A percentile compares a stretch with the other conserved stretches of the same genome.
Evolutionary conservation across 53 echinoderm and acorn worm species (phyloP).

Genomic region (Temnopleurus reevesii): DNA sequence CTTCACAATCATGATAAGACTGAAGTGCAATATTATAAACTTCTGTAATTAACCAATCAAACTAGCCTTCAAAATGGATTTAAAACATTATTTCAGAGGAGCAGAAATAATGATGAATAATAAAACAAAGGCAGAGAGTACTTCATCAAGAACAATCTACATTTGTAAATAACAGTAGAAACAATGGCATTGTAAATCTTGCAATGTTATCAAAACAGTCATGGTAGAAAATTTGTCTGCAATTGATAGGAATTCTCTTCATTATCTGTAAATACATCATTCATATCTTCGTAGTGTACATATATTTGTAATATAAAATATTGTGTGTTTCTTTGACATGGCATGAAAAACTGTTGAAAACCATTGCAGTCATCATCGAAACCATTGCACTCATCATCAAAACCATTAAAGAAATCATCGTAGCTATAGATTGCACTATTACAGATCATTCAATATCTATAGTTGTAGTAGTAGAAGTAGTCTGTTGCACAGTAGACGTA

Average conservation of each 20-base stretch:
- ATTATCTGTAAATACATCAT: conserved; percentile 23
- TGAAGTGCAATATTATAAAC: too few species aligned
- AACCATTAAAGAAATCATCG: conserved; percentile 1
- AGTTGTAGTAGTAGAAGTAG: background rate
- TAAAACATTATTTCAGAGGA: too few species aligned
- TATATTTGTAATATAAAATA: conserved; percentile 49
- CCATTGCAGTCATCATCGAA: conserved; percentile 15
- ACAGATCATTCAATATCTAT: background rate
- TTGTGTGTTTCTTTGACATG: conserved; percentile 28
- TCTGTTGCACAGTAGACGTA: background rate
- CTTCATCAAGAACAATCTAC: too few species aligned
- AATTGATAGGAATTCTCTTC: background rate
- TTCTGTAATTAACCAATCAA: too few species aligned
- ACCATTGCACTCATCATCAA: conserved; percentile 28
- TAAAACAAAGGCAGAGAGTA: too few species aligned
- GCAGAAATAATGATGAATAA: too few species aligned
- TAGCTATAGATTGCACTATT: background rate
- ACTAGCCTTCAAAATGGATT: too few species aligned
- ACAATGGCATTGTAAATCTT: too few species aligned
- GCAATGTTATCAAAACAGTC: too few species aligned
- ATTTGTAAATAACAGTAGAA: too few species aligned
- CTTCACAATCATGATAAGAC: too few species aligned
- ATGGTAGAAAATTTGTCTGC: too few species aligned
- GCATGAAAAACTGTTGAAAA: conserved; percentile 1
- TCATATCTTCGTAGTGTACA: conserved; percentile 37